phyloP scores from a whole-genome alignment of 2,113 vertebrate genomes.

The Acrocephalus arundinaceus region DNA sequence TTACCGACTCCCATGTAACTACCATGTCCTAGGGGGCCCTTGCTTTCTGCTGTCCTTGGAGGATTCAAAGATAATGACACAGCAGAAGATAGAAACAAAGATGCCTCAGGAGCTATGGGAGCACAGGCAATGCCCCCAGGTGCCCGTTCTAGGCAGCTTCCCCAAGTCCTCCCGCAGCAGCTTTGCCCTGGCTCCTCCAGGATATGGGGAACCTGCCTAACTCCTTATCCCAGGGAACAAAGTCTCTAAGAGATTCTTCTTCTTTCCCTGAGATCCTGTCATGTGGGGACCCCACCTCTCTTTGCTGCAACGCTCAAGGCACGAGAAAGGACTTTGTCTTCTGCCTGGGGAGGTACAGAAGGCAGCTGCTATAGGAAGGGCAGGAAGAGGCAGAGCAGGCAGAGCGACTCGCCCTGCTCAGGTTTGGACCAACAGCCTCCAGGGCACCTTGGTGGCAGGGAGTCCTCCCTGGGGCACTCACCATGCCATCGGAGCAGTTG shows the following conservation, averaged over 20 bases:
- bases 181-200: not conserved
- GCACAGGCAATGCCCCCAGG: not conserved
- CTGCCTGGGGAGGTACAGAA: not conserved
- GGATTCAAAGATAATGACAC: not conserved
- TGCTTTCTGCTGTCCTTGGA: not conserved
- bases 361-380: not conserved
- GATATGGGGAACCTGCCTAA: not conserved
- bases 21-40: not conserved
- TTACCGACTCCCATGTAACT: not conserved
- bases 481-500: slow-evolving; percentile 98
- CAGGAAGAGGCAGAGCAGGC: not conserved
- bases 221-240: not conserved
- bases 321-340: not conserved
- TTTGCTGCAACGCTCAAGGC: not conserved
- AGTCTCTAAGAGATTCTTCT: not conserved
- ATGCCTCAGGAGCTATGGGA: fast-evolving
- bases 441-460: not conserved
- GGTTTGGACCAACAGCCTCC: not conserved
- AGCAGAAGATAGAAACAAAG: not conserved
- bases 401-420: not conserved
- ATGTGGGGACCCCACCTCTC: not conserved
- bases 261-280: not conserved
- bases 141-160: not conserved
- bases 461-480: slow-evolving; percentile 69
- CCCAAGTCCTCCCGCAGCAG: not conserved